phyloP scores from a whole-genome alignment of 1,140 invertebrate genomes.

The Colletes gigas region DNA sequence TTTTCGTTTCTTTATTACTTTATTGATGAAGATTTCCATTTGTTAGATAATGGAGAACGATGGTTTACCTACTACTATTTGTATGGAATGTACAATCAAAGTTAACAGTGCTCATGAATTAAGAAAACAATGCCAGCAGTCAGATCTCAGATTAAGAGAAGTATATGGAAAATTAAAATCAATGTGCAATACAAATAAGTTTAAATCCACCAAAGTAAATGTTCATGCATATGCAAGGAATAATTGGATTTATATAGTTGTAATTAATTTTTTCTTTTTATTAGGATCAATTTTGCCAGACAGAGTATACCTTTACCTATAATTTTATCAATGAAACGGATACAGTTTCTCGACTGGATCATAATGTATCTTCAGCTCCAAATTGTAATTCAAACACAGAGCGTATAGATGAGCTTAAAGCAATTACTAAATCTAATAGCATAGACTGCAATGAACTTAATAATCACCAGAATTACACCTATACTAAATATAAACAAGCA shows the following conservation, averaged over 20 bases:
- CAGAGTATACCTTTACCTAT: constrained; percentile 45
- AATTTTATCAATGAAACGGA: constrained; percentile 26
- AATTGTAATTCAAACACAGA: neutral
- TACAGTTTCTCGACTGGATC: neutral
- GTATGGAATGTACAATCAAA: constrained; percentile 66
- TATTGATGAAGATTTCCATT: neutral
- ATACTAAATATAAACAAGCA: constrained; percentile 36
- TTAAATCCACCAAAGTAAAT: constrained; percentile 33
- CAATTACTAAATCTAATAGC: constrained; percentile 12
- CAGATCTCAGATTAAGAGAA: constrained; percentile 67
- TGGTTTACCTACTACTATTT: constrained; percentile 71
- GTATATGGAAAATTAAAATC: constrained; percentile 59
- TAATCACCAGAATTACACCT: constrained; percentile 2
- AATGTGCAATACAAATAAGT: neutral
- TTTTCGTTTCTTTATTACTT: neutral
- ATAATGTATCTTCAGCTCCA: neutral
- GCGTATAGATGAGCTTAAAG: neutral
- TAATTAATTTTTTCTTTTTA: neutral
- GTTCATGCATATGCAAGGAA: neutral
- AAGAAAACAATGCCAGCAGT: constrained; percentile 72
- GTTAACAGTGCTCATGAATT: constrained; percentile 72
- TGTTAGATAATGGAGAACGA: constrained; percentile 67
- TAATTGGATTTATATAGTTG: neutral
- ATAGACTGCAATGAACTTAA: neutral
- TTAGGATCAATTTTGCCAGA: constrained; percentile 69